These are phyloP conservation scores for Bergia sp. DNA, from an alignment of 92 coral and sea anemone species.

Conservation along the genomic window DNA sequence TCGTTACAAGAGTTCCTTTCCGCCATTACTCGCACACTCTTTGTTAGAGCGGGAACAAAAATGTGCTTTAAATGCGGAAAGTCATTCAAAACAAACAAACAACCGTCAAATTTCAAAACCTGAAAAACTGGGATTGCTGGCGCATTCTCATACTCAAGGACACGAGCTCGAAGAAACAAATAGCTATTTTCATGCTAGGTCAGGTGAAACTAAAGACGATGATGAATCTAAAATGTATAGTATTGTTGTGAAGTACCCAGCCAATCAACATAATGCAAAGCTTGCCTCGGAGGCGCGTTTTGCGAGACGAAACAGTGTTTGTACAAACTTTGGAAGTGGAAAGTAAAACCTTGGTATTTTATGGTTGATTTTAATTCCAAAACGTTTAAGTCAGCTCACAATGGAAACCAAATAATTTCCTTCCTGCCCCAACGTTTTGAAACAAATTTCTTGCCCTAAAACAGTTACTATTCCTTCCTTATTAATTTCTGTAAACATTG, in stretches of 20 bases:
- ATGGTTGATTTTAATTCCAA: too few species aligned
- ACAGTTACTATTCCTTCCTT: too few species aligned
- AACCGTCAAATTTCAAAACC: background rate
- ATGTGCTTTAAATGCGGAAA: slow-evolving; percentile 2
- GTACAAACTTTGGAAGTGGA: slow-evolving; percentile 58
- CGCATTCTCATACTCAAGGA: background rate
- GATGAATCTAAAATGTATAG: slow-evolving; percentile 8
- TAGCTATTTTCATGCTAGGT: background rate
- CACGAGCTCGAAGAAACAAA: background rate
- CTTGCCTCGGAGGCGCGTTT: slow-evolving; percentile 9
- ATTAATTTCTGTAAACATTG: too few species aligned
- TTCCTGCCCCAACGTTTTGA: too few species aligned
- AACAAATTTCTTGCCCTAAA: too few species aligned
- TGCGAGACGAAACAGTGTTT: slow-evolving; percentile 48
- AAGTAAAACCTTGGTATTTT: too few species aligned
- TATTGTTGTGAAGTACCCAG: background rate
- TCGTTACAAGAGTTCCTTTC: slow-evolving; percentile 22
- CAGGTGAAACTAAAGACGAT: background rate
- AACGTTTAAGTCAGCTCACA: too few species aligned
- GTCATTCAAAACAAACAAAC: background rate
- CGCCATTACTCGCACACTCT: slow-evolving; percentile 22
- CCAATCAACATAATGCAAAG: background rate
- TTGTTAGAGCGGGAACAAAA: slow-evolving; percentile 8
- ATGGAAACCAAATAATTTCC: too few species aligned
- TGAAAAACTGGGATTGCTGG: background rate